Percentiles rank a stretch among this genome's conserved stretches.
phyloP scores from a whole-genome alignment of 2,113 vertebrate species.

The Cricetomys ansorgei region DNA sequence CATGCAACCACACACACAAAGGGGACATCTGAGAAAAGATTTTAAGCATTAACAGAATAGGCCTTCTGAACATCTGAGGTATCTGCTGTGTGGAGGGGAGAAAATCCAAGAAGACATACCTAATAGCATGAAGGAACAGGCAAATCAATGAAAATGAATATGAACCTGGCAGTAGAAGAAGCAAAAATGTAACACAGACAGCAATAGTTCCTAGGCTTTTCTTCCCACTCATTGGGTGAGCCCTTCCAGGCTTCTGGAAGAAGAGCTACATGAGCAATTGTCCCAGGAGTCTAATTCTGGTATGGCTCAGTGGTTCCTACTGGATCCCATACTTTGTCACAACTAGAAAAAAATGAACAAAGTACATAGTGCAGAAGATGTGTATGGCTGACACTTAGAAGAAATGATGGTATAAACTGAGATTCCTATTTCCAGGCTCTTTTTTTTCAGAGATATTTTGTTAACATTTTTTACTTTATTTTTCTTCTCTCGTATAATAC shows the following conservation, averaged over 20 bases:
- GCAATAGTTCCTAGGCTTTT: background rate
- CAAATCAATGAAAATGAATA: background rate
- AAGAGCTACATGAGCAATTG: background rate
- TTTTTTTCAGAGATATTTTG: too few relatives aligned
- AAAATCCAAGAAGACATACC: background rate
- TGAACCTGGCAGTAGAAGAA: background rate
- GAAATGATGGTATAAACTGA: background rate
- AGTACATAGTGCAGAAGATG: accelerated
- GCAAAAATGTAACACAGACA: background rate
- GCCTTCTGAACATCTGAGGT: background rate
- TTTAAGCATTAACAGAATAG: background rate
- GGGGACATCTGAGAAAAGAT: background rate
- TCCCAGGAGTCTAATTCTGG: background rate
- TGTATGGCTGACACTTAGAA: background rate
- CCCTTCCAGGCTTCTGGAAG: background rate
- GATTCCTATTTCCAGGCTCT: background rate
- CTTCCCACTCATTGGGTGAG: background rate
- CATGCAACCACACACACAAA: background rate
- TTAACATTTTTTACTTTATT: too few relatives aligned
- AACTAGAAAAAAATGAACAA: background rate
- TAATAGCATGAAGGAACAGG: background rate
- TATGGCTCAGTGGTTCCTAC: background rate
- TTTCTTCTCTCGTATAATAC: too few relatives aligned
- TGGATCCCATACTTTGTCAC: background rate
- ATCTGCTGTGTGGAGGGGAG: background rate